Evolutionary conservation across 2,113 vertebrate species (phyloP).

Genomic region (Probosciger aterrimus): DNA sequence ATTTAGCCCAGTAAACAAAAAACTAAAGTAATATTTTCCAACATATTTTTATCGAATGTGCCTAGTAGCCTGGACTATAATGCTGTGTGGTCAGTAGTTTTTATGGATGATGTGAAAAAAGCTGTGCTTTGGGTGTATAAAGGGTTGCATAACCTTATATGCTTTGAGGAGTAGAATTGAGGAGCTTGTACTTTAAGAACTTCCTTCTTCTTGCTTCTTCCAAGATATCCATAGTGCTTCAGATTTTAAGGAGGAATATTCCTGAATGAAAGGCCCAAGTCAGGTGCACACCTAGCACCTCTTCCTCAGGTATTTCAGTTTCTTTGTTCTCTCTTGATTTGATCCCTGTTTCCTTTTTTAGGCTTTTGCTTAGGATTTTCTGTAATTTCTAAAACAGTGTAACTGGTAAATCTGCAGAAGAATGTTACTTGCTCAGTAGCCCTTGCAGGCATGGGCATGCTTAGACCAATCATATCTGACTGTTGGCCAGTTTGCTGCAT

Average conservation of each 20-base stretch:
- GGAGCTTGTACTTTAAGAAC: not conserved
- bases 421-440: not conserved
- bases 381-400: not conserved
- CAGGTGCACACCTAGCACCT: rapidly evolving
- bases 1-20: not conserved
- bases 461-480: not conserved
- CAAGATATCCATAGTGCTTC: not conserved
- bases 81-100: not conserved
- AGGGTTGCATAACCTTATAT: not conserved
- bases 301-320: not conserved
- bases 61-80: not conserved
- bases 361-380: not conserved
- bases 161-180: not conserved
- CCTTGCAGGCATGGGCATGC: not conserved
- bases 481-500: not conserved
- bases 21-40: not conserved
- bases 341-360: not conserved
- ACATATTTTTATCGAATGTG: not conserved
- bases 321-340: not conserved
- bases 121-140: not conserved
- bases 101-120: not conserved
- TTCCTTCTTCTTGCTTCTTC: not conserved
- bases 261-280: not conserved
- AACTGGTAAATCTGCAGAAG: not conserved
- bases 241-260: not conserved